Base-by-base conservation (phyloP, 2,797 vertebrate genomes). In the Lacerta agilis region DNA sequence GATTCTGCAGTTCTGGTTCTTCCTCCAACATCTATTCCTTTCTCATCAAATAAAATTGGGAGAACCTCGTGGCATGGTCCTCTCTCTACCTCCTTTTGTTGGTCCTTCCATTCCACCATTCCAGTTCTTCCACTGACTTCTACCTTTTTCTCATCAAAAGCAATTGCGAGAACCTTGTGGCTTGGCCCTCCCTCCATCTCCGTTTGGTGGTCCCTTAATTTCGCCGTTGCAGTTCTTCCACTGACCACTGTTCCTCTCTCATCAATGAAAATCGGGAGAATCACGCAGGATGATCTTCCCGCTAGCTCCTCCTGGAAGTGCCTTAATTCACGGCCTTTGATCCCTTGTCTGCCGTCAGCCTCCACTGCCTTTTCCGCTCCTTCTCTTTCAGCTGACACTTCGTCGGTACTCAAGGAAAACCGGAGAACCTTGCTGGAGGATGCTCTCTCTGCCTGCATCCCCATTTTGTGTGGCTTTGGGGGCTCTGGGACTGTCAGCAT, bases 391-490 rank as follows among this genome's bases (percentile, higher is more conserved):
- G 20, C 38, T 27, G 64, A 18, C 15, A 33, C 33, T 2, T 8
- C 36, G 20, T 38, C 23, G 1, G 8, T 72, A 11, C 71, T 33
- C 36, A 33, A 15, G n/a, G 69, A 36, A 36, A 33, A 33, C 10
- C 11, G 71, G 18, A 36, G 71, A 36, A 18, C 71, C 18, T 33
- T 29, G n/a, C 61, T 64, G 71, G 5, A 73, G 71, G 71, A 17
- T 13, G n/a, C 33, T 73, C 36, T n/a, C 36, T n/a, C 17, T 8
- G 36, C 4, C 27, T 36, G 8, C 75, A 3, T 5, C 15, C 7
- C 5, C 9, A 4, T 3, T 20, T 8, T 1, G 6, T 38, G 3
- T 7, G 1, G 4, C 25, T 61, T 25, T 41, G 36, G 18, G 5
- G 45, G 7, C 20, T 17, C 13, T 9, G 77, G 49, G 8, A 15